phyloP scores from a whole-genome alignment of 2,888 invertebrate species.

The Alsophila aescularia region DNA sequence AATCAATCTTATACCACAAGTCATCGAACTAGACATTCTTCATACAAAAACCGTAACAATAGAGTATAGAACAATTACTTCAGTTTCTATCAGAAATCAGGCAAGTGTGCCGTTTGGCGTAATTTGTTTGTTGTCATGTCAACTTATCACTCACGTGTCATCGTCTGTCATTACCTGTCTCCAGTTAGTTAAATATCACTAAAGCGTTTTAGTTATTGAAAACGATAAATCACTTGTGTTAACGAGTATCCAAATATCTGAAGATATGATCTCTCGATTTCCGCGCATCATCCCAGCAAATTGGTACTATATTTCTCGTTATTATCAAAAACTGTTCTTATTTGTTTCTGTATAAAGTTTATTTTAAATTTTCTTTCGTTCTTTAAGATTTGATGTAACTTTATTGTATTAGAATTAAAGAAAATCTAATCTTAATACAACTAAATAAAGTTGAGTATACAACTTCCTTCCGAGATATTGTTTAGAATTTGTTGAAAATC shows the following conservation, averaged over 20 bases:
- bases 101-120: constrained; percentile 3
- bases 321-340: constrained; percentile 4
- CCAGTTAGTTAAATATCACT: constrained; percentile 24
- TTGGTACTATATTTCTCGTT: constrained; percentile 43
- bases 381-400: neutral
- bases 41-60: neutral
- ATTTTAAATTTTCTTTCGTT: neutral
- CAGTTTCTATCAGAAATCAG: neutral
- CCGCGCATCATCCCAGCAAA: constrained; percentile 58
- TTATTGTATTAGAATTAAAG: neutral
- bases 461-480: neutral
- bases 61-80: neutral
- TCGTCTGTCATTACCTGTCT: constrained; percentile 25
- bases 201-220: constrained; percentile 26
- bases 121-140: constrained; percentile 15
- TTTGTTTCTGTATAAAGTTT: neutral
- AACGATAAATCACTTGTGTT: constrained; percentile 42
- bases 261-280: constrained; percentile 40
- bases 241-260: constrained; percentile 42
- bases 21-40: constrained; percentile 12
- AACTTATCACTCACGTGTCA: constrained; percentile 14
- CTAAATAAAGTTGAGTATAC: neutral
- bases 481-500: neutral
- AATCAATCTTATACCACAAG: neutral
- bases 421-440: neutral